Base-by-base conservation (phyloP, 2,888 invertebrate genomes). In the Elmis aenea region DNA sequence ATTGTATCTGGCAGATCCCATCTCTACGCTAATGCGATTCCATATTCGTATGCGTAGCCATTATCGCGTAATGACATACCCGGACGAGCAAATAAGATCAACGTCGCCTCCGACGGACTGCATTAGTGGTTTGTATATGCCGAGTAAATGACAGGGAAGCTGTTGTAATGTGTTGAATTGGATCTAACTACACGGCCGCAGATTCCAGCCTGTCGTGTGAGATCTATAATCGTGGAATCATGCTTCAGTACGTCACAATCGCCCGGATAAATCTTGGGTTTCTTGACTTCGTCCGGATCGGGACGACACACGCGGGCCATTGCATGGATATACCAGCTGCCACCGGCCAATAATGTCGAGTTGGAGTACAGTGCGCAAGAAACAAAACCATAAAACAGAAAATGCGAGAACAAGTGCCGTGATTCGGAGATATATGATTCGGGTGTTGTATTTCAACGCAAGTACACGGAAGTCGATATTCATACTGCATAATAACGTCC, bases 381-480 rank as follows among this genome's bases (percentile, higher is more conserved):
- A 58, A 58, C 57, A 55, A 53, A 52, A 52, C 50, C 49, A 52
- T 56, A 56, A 55, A 58, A 48, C 48, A 50, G 54, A 52, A 53
- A 55, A 54, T 43, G 52, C 45, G 54, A 52, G 50, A 54, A 55
- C 54, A 51, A 55, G 52, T 52, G 54, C 47, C 41, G 42, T 45
- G 38, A 48, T 49, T 49, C 36, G 45, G 48, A 51, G 50, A 49
- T 50, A 51, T 36, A 36, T 39, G 36, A 30, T 32, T 13, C 38
- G 31, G 16, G 25, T 14, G 31, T 24, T 31, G 35, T 38, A 33
- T 21, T 33, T 26, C 27, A 23, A 38, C 29, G 24, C 14, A 27
- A 33, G 29, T 38, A 42, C 32, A 44, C 44, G 42, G 39, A 42
- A 42, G 44, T 36, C 45, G 38, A 45, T 50, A 52, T 57, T 52